Percentiles rank a stretch among this genome's conserved stretches.
These are phyloP conservation scores for Hyposoter didymator DNA, from an alignment of 2,888 invertebrate species.

Conservation along the genomic window DNA sequence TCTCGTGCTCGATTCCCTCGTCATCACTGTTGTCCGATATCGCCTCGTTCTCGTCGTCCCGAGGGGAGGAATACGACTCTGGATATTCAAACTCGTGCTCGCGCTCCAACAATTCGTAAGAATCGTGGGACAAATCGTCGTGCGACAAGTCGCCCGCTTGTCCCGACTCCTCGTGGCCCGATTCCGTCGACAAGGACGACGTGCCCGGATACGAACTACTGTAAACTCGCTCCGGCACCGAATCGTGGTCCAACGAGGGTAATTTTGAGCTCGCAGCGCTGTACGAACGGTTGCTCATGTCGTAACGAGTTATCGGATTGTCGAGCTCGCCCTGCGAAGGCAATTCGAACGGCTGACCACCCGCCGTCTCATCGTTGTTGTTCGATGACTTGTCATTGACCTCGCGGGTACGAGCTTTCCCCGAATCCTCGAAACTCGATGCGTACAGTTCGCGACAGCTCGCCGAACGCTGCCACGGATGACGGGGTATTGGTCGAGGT, in stretches of 20 bases:
- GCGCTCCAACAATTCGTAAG: constrained; percentile 93
- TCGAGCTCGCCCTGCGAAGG: constrained; percentile 86
- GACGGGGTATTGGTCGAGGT: constrained; percentile 84
- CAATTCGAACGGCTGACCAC: constrained; percentile 78
- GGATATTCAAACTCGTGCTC: constrained; percentile 83
- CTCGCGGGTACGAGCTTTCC: constrained; percentile 86
- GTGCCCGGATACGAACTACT: constrained; percentile 95
- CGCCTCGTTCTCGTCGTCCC: constrained; percentile 79
- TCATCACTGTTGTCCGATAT: constrained; percentile 79
- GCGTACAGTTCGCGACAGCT: constrained; percentile 93
- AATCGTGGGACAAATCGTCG: constrained; percentile 95
- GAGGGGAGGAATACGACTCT: constrained; percentile 82
- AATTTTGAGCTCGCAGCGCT: constrained; percentile 87
- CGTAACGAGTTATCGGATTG: constrained; percentile 90
- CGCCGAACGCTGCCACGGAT: constrained; percentile 91
- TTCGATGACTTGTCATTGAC: constrained; percentile 60
- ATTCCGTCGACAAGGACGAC: constrained; percentile 88
- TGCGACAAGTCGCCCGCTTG: constrained; percentile 90
- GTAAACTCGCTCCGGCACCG: constrained; percentile 90
- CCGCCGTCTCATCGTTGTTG: constrained; percentile 56
- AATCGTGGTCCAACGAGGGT: constrained; percentile 89
- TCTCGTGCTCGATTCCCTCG: constrained; percentile 88
- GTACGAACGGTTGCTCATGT: constrained; percentile 88
- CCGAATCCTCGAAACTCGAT: constrained; percentile 90
- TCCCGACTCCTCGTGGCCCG: constrained; percentile 87